Conservation (phyloP, 2,113 vertebrate species). For the Elephas maximus region DNA sequence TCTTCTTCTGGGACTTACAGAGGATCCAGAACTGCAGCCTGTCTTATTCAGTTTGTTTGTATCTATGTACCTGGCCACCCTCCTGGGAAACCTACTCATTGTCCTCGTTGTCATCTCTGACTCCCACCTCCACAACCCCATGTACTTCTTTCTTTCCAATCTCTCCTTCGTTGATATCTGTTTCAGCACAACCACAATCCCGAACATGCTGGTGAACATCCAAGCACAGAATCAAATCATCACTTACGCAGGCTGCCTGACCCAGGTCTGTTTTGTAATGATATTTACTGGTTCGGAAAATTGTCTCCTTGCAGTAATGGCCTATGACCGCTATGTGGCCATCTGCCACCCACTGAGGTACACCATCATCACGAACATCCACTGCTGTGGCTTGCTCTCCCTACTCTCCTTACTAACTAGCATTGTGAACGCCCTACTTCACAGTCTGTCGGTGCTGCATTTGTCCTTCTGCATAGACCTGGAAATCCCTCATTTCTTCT, state of each 20-base stretch:
- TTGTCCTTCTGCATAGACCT: not conserved
- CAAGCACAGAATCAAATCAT: not conserved
- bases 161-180: not conserved
- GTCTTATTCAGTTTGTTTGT: not conserved
- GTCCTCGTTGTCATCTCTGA: not conserved
- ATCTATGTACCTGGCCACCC: not conserved
- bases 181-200: not conserved
- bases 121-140: not conserved
- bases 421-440: not conserved
- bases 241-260: slow-evolving; percentile 28
- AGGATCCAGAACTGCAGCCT: not conserved
- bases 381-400: not conserved
- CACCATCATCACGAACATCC: not conserved
- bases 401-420: not conserved
- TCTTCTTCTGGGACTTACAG: not conserved
- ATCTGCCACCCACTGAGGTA: not conserved
- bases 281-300: not conserved
- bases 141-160: not conserved
- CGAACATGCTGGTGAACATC: slow-evolving; percentile 6
- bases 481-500: not conserved
- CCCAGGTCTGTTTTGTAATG: not conserved
- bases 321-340: not conserved
- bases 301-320: not conserved
- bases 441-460: not conserved
- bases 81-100: not conserved